Evolutionary conservation across 2,113 vertebrate species (phyloP).

Genomic region (Albula goreensis): DNA sequence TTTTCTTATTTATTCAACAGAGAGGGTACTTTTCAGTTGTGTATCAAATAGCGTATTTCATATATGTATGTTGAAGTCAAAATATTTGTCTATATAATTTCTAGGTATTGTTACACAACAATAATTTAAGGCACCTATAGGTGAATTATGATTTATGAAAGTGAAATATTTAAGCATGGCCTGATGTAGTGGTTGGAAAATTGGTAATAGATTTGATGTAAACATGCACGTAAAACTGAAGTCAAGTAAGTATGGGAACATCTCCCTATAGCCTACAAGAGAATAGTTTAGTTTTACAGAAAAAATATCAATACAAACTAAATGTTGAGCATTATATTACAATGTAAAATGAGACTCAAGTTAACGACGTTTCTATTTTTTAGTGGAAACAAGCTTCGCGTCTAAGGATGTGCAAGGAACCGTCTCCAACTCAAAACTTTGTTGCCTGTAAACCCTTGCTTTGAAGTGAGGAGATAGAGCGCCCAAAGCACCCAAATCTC

Average conservation of each 20-base stretch:
- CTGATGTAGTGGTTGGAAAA: not conserved
- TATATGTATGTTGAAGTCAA: not conserved
- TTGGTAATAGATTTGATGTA: not conserved
- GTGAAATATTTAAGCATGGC: not conserved
- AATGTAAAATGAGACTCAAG: constrained; percentile 29
- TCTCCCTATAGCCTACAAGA: not conserved
- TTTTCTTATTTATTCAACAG: not conserved
- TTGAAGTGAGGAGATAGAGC: constrained; percentile 51
- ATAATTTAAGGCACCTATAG: not conserved
- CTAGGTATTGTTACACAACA: not conserved
- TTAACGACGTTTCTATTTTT: constrained; percentile 63
- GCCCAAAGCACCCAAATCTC: constrained; percentile 54
- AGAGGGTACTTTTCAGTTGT: not conserved
- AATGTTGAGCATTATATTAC: not conserved
- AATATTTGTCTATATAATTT: not conserved
- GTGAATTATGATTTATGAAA: not conserved
- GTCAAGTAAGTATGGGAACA: constrained; percentile 22
- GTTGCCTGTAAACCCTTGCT: constrained; percentile 57
- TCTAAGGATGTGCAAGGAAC: constrained; percentile 45
- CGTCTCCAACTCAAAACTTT: constrained; percentile 49
- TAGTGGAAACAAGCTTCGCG: constrained; percentile 43
- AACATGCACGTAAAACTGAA: constrained; percentile 14
- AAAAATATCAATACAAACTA: not conserved
- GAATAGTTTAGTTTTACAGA: not conserved
- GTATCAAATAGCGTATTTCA: not conserved